Evolutionary conservation across 1,140 invertebrate genomes (phyloP).

Genomic region (Calliopsis andreniformis): DNA sequence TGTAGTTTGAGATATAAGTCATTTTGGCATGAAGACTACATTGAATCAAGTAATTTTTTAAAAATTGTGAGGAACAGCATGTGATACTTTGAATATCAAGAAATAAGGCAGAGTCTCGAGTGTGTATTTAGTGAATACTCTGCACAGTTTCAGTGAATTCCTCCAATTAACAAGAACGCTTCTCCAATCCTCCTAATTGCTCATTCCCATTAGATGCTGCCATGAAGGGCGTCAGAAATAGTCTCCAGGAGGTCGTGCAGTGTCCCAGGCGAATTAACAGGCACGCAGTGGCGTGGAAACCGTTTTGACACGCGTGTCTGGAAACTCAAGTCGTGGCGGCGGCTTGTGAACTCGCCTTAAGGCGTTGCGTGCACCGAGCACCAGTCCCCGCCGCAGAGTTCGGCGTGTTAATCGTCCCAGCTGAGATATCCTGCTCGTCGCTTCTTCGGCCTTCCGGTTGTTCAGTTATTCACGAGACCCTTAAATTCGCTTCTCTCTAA

Average conservation of each 20-base stretch:
- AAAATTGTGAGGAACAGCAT: no score
- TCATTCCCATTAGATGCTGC: background rate
- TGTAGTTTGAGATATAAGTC: no score
- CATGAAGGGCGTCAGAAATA: no score
- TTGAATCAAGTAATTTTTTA: no score
- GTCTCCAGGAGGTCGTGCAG: no score
- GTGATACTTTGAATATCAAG: no score
- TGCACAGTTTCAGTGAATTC: no score
- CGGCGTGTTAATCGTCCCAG: slow-evolving; percentile 39
- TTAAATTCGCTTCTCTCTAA: background rate
- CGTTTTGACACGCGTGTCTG: slow-evolving; percentile 9
- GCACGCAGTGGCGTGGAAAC: background rate
- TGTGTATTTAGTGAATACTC: no score
- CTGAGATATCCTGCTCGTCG: slow-evolving; percentile 16
- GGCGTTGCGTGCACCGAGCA: slow-evolving; percentile 21
- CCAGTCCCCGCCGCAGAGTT: slow-evolving; percentile 7
- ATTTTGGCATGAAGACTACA: no score
- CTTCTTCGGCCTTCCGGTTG: slow-evolving; percentile 4
- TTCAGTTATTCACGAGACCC: background rate
- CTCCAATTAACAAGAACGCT: no score
- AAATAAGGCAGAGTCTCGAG: no score
- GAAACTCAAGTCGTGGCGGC: background rate
- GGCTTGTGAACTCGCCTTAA: slow-evolving; percentile 25
- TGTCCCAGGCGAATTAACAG: no score
- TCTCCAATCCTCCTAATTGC: background rate